Percentiles rank a stretch among this genome's conserved stretches.
phyloP scores from a whole-genome alignment of 2,113 vertebrate genomes.

The Microcebus tavaratra region DNA sequence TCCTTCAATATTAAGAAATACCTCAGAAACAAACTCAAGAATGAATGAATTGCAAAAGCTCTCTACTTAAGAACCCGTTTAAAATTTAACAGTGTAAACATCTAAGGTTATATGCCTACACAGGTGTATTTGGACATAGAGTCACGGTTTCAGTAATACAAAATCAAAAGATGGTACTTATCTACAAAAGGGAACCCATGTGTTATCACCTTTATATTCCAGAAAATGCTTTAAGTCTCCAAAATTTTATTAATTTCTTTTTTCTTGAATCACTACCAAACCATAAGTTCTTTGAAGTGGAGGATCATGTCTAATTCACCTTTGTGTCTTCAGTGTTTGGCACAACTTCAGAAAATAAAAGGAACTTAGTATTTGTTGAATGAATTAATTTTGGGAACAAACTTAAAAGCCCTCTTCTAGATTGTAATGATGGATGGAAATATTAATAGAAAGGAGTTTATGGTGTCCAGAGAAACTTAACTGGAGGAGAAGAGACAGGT shows the following conservation, averaged over 20 bases:
- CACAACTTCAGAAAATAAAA: not conserved
- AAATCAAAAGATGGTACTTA: constrained; percentile 8
- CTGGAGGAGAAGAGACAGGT: not conserved
- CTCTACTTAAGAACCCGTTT: not conserved
- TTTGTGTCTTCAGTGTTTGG: not conserved
- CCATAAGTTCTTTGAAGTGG: not conserved
- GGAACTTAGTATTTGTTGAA: not conserved
- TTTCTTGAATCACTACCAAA: not conserved
- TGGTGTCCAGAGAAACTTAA: not conserved
- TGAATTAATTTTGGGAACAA: not conserved
- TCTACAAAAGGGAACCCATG: not conserved
- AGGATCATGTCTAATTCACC: not conserved
- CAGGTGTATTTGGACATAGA: not conserved
- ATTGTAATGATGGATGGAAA: not conserved
- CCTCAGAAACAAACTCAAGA: constrained; percentile 20
- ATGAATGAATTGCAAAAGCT: not conserved
- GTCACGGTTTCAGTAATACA: not conserved
- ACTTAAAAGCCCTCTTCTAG: not conserved
- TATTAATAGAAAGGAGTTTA: not conserved
- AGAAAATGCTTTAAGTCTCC: not conserved
- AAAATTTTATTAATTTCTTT: not conserved
- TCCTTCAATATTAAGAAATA: constrained; percentile 27
- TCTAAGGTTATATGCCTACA: not conserved
- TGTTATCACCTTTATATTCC: not conserved
- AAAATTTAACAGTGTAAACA: constrained; percentile 23